These are phyloP conservation scores for Aramus guarauna DNA, from an alignment of 2,113 vertebrate species.

Conservation along the genomic window DNA sequence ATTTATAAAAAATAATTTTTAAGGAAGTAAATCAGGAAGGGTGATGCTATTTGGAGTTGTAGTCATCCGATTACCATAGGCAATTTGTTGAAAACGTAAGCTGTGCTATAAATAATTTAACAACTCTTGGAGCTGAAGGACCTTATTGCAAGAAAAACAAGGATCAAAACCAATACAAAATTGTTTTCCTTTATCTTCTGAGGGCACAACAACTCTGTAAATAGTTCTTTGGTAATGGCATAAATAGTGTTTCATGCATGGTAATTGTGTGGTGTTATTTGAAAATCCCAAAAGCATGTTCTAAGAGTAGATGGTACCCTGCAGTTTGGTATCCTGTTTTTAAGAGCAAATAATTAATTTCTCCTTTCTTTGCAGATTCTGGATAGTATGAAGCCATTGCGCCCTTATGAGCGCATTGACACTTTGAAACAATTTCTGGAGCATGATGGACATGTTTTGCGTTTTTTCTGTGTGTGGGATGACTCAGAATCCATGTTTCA, in stretches of 20 bases:
- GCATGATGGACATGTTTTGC: conserved; percentile 80
- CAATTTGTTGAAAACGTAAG: neutral
- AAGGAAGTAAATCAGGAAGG: neutral
- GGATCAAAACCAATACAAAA: neutral
- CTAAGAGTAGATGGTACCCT: neutral
- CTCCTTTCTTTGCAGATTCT: conserved; percentile 64
- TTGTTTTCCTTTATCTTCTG: neutral
- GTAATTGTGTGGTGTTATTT: neutral
- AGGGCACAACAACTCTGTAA: neutral
- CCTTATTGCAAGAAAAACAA: neutral
- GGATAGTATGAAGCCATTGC: conserved; percentile 75
- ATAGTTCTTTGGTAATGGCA: neutral
- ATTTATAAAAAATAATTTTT: neutral
- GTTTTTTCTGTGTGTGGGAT: conserved; percentile 90
- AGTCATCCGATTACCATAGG: neutral
- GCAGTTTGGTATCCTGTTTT: neutral
- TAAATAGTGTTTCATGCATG: neutral
- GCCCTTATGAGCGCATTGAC: conserved; percentile 81
- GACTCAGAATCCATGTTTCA: conserved; percentile 72
- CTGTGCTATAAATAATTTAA: neutral
- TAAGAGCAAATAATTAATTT: neutral
- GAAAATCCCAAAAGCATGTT: neutral
- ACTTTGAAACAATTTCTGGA: conserved; percentile 86
- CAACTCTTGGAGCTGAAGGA: neutral
- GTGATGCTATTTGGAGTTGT: neutral